Conservation (phyloP, 1,140 invertebrate genomes). For the Drusus annulatus region DNA sequence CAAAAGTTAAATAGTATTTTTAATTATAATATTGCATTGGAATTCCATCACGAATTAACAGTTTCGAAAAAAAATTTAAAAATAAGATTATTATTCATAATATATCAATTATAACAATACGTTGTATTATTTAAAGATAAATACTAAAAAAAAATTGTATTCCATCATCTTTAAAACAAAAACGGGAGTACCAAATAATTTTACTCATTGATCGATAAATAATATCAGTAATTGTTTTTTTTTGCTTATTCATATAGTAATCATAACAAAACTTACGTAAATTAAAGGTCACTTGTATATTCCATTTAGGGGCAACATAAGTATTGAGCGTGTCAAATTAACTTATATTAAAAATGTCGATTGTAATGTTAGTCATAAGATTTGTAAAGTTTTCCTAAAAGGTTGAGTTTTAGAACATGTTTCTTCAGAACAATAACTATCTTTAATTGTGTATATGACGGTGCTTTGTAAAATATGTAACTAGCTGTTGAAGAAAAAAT, state of each 20-base stretch:
- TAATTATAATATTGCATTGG: too few relatives aligned
- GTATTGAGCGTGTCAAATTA: slow-evolving; percentile 44
- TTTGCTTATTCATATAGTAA: not conserved
- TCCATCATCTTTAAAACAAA: too few relatives aligned
- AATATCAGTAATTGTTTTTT: too few relatives aligned
- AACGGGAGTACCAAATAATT: too few relatives aligned
- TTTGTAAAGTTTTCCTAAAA: slow-evolving; percentile 4
- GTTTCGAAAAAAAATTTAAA: too few relatives aligned
- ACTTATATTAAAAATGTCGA: slow-evolving; percentile 23
- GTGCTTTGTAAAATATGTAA: slow-evolving; percentile 46
- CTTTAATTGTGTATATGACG: slow-evolving; percentile 42
- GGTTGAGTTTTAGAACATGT: slow-evolving; percentile 35
- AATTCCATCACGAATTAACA: too few relatives aligned
- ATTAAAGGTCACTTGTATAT: slow-evolving; percentile 1
- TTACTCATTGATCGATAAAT: too few relatives aligned
- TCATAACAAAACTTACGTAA: not conserved
- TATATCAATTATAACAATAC: too few relatives aligned
- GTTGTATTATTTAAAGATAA: too few relatives aligned
- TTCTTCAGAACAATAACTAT: slow-evolving; percentile 54
- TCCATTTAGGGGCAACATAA: slow-evolving; percentile 27
- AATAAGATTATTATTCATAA: too few relatives aligned
- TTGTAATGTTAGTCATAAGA: slow-evolving; percentile 15
- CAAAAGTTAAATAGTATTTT: too few relatives aligned
- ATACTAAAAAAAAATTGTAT: too few relatives aligned
- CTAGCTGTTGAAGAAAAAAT: slow-evolving; percentile 4